phyloP scores from a whole-genome alignment of 2,113 vertebrate genomes.

The Electrona antarctica region DNA sequence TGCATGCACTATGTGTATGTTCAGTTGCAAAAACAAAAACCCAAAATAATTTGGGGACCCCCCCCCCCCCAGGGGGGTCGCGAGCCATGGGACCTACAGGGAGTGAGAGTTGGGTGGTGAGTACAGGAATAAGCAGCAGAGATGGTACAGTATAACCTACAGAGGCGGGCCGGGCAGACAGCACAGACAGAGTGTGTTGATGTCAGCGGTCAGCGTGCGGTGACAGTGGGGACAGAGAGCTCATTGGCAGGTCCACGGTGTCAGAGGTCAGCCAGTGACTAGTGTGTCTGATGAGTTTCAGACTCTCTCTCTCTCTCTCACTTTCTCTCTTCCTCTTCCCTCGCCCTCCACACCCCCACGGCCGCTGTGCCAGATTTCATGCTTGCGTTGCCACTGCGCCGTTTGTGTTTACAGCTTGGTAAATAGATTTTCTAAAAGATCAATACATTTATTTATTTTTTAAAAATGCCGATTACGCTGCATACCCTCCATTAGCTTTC shows the following conservation, averaged over 20 bases:
- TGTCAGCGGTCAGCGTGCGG: slow-evolving; percentile 40
- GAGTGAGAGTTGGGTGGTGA: slow-evolving; percentile 6
- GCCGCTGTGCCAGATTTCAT: slow-evolving; percentile 70
- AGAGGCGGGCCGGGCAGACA: slow-evolving; percentile 38
- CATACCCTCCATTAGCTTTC: slow-evolving; percentile 46
- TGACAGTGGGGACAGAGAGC: slow-evolving; percentile 40
- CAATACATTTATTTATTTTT: slow-evolving; percentile 3
- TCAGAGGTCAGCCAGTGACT: slow-evolving; percentile 44
- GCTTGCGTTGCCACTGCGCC: slow-evolving; percentile 56
- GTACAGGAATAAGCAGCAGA: slow-evolving; percentile 1
- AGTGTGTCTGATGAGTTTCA: slow-evolving; percentile 33
- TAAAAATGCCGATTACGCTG: slow-evolving; percentile 44
- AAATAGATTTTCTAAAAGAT: slow-evolving; percentile 22
- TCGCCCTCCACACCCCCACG: slow-evolving; percentile 46
- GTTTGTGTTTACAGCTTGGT: slow-evolving; percentile 50
- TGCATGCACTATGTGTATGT: no score
- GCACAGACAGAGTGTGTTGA: slow-evolving; percentile 22
- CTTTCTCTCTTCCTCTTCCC: not conserved
- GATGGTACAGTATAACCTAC: slow-evolving; percentile 7
- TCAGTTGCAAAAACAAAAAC: no score
- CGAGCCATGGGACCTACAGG: no score
- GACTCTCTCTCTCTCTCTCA: not conserved
- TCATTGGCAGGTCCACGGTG: slow-evolving; percentile 49
- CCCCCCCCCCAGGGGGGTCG: no score
- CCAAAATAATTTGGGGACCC: no score